Evolutionary conservation across 2,113 vertebrate species (phyloP), one percentile per base, ranked within the genome.

Genomic region (Lophochroa leadbeateri): DNA sequence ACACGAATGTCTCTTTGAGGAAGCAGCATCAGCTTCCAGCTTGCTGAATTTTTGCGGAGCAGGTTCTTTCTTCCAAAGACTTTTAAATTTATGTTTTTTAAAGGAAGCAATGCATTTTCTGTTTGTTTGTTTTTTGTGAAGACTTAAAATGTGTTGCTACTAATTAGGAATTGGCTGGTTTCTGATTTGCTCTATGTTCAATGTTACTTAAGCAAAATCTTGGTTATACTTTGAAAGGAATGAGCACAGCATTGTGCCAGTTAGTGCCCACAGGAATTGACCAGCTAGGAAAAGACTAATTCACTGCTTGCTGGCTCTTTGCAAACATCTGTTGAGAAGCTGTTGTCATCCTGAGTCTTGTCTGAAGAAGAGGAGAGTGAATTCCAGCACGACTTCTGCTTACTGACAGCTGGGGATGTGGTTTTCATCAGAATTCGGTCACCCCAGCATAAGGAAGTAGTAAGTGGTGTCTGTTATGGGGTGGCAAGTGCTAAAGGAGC

Each of bases 381-480:
- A 76, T 92, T 88, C 47, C 94, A 83, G 82, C 46, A 61, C 69
- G 80, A 17, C 5, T n/a, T 79, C 16, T n/a, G 7, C 29, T 81
- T 70, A 3, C 60, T 90, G 68, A 2, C 65, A 70, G 55, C 86
- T 41, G 43, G 33, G 60, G 64, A 44, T 0, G 2, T 63, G 31
- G 20, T 50, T 25, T 88, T 27, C 20, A 3, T 43, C 58, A 83
- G 78, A 6, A 31, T 83, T 65, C 19, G 17, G 37, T 52, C 3
- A 0, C 28, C 20, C 49, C 69, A 49, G 37, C 64, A 52, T 39
- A 58, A 50, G 82, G 50, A 77, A 11, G 31, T 5, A 11, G 6
- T 3, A 0, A 12, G 31, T 35, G 20, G 2, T 44, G 9, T 9
- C 43, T 0, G 0, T 24, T 21, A 1, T 52, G 6, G 28, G 8